phyloP scores from a whole-genome alignment of 2,888 invertebrate species.

The Mesochorus sp. region DNA sequence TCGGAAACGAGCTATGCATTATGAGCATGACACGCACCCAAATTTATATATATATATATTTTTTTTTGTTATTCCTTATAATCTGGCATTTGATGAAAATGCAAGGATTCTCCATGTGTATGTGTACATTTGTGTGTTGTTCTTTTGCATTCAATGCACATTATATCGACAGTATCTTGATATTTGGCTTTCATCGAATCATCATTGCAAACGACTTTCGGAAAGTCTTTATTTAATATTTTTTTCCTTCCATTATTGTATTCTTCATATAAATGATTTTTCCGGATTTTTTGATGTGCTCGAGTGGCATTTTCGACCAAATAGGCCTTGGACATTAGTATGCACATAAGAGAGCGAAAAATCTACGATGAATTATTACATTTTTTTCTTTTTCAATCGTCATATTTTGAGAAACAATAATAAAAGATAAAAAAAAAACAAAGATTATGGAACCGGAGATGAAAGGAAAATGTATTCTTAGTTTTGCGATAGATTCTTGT shows the following conservation, averaged over 20 bases:
- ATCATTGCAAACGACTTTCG: constrained; percentile 39
- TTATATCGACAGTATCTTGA: constrained; percentile 30
- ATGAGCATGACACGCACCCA: constrained; percentile 58
- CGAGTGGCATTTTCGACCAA: constrained; percentile 61
- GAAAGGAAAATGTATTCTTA: constrained; percentile 60
- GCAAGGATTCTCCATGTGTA: constrained; percentile 13
- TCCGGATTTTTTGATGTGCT: constrained; percentile 50
- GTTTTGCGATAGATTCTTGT: constrained; percentile 9
- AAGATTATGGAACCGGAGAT: constrained; percentile 50
- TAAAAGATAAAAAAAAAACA: not conserved
- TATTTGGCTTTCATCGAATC: constrained; percentile 28
- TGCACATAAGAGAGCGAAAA: constrained; percentile 49
- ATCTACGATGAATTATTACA: constrained; percentile 33
- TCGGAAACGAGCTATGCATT: constrained; percentile 55
- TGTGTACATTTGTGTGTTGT: not conserved
- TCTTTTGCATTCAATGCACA: constrained; percentile 37
- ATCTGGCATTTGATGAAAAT: constrained; percentile 39
- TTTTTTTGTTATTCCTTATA: constrained; percentile 14
- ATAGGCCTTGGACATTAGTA: constrained; percentile 67
- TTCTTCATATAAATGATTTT: constrained; percentile 30
- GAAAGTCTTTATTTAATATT: not conserved
- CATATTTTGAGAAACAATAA: constrained; percentile 26
- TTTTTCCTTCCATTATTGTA: constrained; percentile 6
- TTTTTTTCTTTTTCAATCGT: constrained; percentile 7
- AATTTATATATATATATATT: constrained; percentile 56